phyloP scores from a whole-genome alignment of 2,797 vertebrate species.

The Petrocephalus sullivani region DNA sequence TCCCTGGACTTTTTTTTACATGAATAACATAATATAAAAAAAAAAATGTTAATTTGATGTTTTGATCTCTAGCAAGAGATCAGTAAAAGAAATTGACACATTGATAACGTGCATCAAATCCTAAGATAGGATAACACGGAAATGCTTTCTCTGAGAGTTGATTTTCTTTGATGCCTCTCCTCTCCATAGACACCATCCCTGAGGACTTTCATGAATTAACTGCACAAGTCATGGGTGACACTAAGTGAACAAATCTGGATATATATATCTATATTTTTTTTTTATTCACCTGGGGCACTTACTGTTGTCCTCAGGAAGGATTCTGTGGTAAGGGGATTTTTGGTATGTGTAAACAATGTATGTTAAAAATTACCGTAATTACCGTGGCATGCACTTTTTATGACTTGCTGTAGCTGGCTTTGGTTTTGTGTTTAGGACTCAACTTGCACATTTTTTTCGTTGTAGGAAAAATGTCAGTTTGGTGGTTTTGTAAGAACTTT shows the following conservation, averaged over 20 bases:
- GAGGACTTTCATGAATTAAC: conserved; percentile 78
- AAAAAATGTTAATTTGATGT: not conserved
- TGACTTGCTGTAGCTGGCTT: not conserved
- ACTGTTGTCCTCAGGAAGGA: not conserved
- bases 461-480: not conserved
- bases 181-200: conserved; percentile 83
- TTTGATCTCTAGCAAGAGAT: not conserved
- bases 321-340: not conserved
- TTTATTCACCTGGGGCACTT: not conserved
- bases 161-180: conserved; percentile 4
- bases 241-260: conserved; percentile 24
- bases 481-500: not conserved
- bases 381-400: not conserved
- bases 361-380: not conserved
- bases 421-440: not conserved
- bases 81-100: not conserved
- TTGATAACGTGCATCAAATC: not conserved
- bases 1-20: not conserved
- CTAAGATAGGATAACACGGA: not conserved
- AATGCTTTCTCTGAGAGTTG: not conserved
- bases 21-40: not conserved
- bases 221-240: conserved; percentile 58
- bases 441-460: not conserved
- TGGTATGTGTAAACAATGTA: not conserved
- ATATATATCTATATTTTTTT: no score